phyloP scores from a whole-genome alignment of 2,888 invertebrate genomes.

The Cepaea hortensis region DNA sequence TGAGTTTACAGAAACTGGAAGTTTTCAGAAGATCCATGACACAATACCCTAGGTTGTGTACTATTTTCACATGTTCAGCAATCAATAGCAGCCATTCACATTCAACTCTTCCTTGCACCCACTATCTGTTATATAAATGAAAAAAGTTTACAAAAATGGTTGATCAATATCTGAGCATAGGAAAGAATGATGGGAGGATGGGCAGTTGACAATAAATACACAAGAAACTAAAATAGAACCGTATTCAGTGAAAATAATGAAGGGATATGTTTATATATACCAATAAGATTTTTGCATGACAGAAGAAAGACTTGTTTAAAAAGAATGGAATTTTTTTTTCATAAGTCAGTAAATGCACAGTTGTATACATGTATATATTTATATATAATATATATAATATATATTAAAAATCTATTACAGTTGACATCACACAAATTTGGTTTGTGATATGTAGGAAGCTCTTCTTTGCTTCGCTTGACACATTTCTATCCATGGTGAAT shows the following conservation, averaged over 20 bases:
- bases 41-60: no score
- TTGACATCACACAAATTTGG: constrained; percentile 2
- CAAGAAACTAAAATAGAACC: neutral
- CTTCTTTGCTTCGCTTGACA: constrained; percentile 12
- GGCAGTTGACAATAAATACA: constrained; percentile 14
- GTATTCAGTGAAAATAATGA: constrained; percentile 17
- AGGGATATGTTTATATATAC: constrained; percentile 20
- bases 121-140: no score
- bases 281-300: constrained; percentile 37
- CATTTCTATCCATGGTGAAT: neutral
- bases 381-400: neutral
- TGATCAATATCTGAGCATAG: no score
- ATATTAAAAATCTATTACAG: constrained; percentile 10
- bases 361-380: neutral
- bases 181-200: neutral
- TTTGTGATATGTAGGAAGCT: constrained; percentile 24
- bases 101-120: no score
- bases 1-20: no score
- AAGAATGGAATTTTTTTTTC: constrained; percentile 40
- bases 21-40: no score
- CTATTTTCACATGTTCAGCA: no score
- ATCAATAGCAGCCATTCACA: no score
- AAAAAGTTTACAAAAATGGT: no score
- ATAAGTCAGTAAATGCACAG: constrained; percentile 43
- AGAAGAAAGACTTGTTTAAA: constrained; percentile 45